Base-by-base conservation (phyloP, 2,113 vertebrate species). In the Oreochromis spilurus region DNA sequence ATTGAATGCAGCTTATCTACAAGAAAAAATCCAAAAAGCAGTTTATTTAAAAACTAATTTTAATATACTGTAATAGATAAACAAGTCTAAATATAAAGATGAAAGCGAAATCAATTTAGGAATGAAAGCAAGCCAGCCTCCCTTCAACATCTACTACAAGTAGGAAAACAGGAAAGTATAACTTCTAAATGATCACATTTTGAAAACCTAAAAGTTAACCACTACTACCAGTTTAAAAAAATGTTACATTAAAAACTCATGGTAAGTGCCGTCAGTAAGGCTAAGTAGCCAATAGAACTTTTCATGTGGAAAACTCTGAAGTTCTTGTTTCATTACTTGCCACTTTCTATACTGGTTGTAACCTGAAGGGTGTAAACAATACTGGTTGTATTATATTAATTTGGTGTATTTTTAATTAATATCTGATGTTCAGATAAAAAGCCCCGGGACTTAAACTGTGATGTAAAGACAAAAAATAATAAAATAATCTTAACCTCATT, bases 391-490 rank as follows among this genome's bases (percentile, higher is more conserved):
- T 36, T 31, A 62, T 34, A 34, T 62, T 50, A 12, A 77, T 77
- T 77, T 50, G 9, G 6, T 29, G 4, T 13, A 6, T 31, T 77
- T 77, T 77, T 19, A 50, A 77, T 77, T 19, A 77, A 19, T 77
- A 65, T 31, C 26, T 13, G 43, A 50, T 77, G 26, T 0, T 89
- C n/a, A 40, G 57, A 79, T 77, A 40, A 88, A 88, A 84, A 84
- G 81, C 38, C 79, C 45, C 4, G 5, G 58, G 43, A 79, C 21
- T 58, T 55, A 43, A 43, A 84, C 70, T 55, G 21, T 43, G 36
- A 84, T 65, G 57, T 88, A 79, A 87, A 87, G 50, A 82, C 77
- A 4, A 21, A 67, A 65, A 65, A 38, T 65, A 65, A 38, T 38
- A 84, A 54, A 43, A 84, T 85, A 45, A 77, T 62, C 52, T 72